These are phyloP conservation scores for Hypocryptadius cinnamomeus DNA, from an alignment of 2,113 vertebrate genomes.

Conservation along the genomic window DNA sequence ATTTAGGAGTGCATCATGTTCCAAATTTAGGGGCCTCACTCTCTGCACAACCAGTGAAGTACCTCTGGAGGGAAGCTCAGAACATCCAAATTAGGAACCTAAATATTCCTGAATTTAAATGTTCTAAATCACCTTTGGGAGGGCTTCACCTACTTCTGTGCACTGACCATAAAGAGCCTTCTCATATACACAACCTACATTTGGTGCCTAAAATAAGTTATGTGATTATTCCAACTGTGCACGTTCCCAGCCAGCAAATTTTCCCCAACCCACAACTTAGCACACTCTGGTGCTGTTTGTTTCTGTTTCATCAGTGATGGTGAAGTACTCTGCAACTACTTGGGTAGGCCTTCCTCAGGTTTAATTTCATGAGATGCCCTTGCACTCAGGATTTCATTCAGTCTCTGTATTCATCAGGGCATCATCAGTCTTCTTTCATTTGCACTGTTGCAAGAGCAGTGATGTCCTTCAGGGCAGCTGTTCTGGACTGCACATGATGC, in stretches of 20 bases:
- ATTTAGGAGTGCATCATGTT: not conserved
- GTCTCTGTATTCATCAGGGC: not conserved
- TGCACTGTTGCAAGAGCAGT: not conserved
- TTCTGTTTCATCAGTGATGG: not conserved
- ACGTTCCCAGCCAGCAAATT: not conserved
- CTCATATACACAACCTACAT: not conserved
- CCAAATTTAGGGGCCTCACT: not conserved
- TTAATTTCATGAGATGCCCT: not conserved
- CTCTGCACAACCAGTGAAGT: not conserved
- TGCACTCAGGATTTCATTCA: not conserved
- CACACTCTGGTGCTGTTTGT: not conserved
- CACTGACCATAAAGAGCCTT: not conserved
- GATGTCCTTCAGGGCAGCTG: not conserved
- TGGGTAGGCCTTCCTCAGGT: not conserved
- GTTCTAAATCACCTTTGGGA: not conserved
- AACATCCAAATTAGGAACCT: not conserved
- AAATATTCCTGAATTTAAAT: slow-evolving; percentile 1
- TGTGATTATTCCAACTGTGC: not conserved
- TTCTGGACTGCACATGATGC: not conserved
- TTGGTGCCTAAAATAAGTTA: not conserved
- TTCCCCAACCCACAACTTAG: not conserved
- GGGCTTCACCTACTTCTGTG: not conserved
- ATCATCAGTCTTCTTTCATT: not conserved
- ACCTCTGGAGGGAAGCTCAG: not conserved
- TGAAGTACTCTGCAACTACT: not conserved